Evolutionary conservation across 2,797 vertebrate species (phyloP).

Genomic region (Scyliorhinus canicula): DNA sequence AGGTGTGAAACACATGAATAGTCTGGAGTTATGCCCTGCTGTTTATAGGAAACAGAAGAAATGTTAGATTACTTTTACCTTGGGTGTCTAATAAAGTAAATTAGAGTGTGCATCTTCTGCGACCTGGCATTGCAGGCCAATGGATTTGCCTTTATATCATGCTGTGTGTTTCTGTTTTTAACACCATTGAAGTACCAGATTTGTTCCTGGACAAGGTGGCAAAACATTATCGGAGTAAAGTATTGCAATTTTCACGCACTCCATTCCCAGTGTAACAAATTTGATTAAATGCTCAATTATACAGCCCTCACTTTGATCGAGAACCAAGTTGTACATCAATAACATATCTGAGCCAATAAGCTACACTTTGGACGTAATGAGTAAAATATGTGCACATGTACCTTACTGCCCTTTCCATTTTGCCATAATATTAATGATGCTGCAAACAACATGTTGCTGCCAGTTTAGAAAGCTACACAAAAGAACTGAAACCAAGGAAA

Average conservation of each 20-base stretch:
- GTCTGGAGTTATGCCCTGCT: neutral
- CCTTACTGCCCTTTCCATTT: neutral
- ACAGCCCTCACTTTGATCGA: neutral
- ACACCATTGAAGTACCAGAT: neutral
- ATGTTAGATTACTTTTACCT: neutral
- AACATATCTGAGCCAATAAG: neutral
- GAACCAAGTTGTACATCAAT: neutral
- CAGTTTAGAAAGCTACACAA: conserved; percentile 12
- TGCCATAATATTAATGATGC: neutral
- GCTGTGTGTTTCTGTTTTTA: neutral
- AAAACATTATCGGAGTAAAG: neutral
- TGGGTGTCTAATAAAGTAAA: neutral
- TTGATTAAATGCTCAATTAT: neutral
- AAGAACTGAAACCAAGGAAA: neutral
- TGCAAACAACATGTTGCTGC: neutral
- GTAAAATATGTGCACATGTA: neutral
- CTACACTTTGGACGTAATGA: neutral
- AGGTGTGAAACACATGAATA: neutral
- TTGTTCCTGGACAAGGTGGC: neutral
- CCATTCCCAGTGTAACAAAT: neutral
- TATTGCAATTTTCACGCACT: neutral
- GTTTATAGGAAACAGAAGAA: neutral
- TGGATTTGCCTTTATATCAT: neutral
- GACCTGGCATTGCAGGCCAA: neutral
- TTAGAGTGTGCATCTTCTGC: neutral